Percentiles rank a stretch among this genome's conserved stretches.
phyloP scores from a whole-genome alignment of 2,888 invertebrate species.

The Sphaeridia pumilis region DNA sequence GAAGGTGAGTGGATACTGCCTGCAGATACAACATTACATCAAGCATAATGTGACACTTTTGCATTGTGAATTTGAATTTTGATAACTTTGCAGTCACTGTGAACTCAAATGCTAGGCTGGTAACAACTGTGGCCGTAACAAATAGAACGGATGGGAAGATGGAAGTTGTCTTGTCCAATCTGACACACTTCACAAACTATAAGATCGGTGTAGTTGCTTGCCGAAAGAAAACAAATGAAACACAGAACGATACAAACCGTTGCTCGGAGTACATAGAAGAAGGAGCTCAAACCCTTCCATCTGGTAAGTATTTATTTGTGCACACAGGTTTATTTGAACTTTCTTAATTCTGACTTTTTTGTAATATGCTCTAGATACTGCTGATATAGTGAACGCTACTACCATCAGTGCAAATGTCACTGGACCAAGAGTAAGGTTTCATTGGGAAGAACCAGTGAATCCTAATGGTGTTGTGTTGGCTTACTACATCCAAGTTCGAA shows the following conservation, averaged over 20 bases:
- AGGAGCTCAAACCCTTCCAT: conserved; percentile 44
- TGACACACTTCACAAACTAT: conserved; percentile 69
- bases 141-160: neutral
- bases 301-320: conserved; percentile 10
- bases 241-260: conserved; percentile 42
- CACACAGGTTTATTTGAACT: too few species aligned
- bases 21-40: too few species aligned
- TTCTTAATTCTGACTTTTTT: too few species aligned
- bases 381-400: conserved; percentile 52
- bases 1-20: too few species aligned
- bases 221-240: conserved; percentile 47
- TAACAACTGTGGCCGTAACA: neutral
- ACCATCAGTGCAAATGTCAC: conserved; percentile 40
- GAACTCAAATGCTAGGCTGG: neutral
- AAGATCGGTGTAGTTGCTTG: conserved; percentile 65
- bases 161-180: conserved; percentile 41
- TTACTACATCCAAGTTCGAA: conserved; percentile 66
- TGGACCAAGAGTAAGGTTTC: conserved; percentile 51
- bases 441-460: conserved; percentile 66
- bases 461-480: conserved; percentile 73
- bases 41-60: too few species aligned
- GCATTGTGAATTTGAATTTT: too few species aligned
- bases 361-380: conserved; percentile 50
- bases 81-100: neutral
- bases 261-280: conserved; percentile 37